Conservation (phyloP, 2,888 invertebrate species). For the Yponomeuta sedellus region DNA sequence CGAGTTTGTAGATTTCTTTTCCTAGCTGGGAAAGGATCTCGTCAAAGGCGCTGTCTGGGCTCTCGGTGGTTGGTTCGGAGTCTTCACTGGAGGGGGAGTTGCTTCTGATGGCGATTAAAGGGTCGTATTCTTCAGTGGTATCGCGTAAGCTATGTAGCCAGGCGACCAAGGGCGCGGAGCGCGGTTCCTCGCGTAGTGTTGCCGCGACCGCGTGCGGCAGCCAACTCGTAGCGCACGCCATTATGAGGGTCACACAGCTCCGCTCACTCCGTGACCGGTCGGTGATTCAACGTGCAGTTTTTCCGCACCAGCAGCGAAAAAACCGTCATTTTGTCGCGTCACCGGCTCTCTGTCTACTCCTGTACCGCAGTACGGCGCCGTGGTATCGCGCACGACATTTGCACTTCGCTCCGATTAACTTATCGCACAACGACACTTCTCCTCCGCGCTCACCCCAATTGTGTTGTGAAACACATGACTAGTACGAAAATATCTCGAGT, state of each 20-base stretch:
- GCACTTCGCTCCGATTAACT: slow-evolving; percentile 63
- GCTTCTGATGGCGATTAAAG: slow-evolving; percentile 33
- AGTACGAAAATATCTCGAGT: slow-evolving; percentile 33
- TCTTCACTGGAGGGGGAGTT: slow-evolving; percentile 33
- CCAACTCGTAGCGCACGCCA: slow-evolving; percentile 68
- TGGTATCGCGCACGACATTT: slow-evolving; percentile 50
- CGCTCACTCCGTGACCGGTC: slow-evolving; percentile 59
- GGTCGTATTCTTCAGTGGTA: slow-evolving; percentile 66
- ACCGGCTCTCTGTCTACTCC: neutral
- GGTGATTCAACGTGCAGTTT: slow-evolving; percentile 64
- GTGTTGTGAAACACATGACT: slow-evolving; percentile 15
- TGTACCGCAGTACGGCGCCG: neutral
- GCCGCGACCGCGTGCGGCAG: slow-evolving; percentile 67
- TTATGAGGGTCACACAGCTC: slow-evolving; percentile 38
- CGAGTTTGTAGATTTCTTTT: slow-evolving; percentile 66
- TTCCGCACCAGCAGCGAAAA: slow-evolving; percentile 54
- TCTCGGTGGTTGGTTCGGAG: slow-evolving; percentile 31
- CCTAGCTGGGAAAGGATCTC: slow-evolving; percentile 68
- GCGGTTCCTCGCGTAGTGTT: slow-evolving; percentile 55
- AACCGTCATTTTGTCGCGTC: slow-evolving; percentile 4
- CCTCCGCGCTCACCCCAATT: slow-evolving; percentile 26
- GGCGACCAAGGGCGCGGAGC: slow-evolving; percentile 56
- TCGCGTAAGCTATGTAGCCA: slow-evolving; percentile 60
- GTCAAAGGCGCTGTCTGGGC: slow-evolving; percentile 61
- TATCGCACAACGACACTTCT: slow-evolving; percentile 46